A percentile compares a stretch with the other conserved stretches of the same genome.
Evolutionary conservation across 2,888 invertebrate species (phyloP).

Genomic region (Stenchaetothrips biformis): DNA sequence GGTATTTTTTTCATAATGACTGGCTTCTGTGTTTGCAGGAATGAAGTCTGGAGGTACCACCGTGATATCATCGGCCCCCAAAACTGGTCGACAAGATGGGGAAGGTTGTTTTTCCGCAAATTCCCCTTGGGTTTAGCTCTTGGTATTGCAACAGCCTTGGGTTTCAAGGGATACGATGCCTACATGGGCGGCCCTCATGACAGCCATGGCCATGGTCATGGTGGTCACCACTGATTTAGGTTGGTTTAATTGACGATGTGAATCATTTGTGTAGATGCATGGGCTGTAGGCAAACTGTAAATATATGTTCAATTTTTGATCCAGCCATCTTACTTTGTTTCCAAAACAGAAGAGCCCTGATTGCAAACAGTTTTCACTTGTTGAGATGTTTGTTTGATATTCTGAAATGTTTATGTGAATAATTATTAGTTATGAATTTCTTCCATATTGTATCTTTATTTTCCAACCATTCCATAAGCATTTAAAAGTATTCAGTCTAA

Average conservation of each 20-base stretch:
- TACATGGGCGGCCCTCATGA: constrained; percentile 27
- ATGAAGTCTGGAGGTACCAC: constrained; percentile 78
- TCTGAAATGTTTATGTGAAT: too few relatives aligned
- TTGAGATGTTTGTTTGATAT: neutral
- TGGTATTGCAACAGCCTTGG: constrained; percentile 41
- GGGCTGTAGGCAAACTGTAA: neutral
- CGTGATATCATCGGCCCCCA: constrained; percentile 35
- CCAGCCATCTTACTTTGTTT: neutral
- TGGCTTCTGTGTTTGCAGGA: constrained; percentile 50
- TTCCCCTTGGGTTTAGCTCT: constrained; percentile 54
- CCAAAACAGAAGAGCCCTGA: neutral
- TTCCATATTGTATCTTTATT: neutral
- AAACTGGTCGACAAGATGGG: constrained; percentile 29
- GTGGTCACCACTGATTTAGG: constrained; percentile 34
- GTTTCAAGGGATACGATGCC: constrained; percentile 36
- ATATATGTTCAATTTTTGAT: neutral
- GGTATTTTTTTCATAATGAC: neutral
- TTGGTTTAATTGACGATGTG: neutral
- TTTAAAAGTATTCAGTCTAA: constrained; percentile 29
- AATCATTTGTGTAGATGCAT: neutral
- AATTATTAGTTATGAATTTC: too few relatives aligned
- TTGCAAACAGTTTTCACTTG: neutral
- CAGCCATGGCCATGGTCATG: constrained; percentile 36
- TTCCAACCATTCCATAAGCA: neutral
- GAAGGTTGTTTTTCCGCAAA: constrained; percentile 57